These are phyloP conservation scores for Amphiprion percula DNA, from an alignment of 2,113 vertebrate genomes.

Conservation along the genomic window DNA sequence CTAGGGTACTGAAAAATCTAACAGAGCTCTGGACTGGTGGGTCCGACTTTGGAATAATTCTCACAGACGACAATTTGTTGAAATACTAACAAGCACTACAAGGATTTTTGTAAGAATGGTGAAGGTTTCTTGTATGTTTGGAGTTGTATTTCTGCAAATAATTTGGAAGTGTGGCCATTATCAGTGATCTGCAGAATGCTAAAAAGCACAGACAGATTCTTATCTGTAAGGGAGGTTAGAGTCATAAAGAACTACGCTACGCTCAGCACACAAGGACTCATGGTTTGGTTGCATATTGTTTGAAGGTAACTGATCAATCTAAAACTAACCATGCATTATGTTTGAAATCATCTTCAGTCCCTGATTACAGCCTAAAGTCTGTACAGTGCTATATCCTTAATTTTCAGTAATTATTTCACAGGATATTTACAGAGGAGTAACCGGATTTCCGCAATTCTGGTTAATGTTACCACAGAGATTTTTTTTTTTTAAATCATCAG, in stretches of 20 bases:
- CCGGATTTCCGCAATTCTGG: no score
- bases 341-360: no score
- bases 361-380: no score
- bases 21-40: conserved; percentile 7
- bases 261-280: neutral
- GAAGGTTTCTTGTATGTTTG: neutral
- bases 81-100: neutral
- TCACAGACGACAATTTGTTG: conserved; percentile 15
- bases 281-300: neutral
- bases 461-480: no score
- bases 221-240: neutral
- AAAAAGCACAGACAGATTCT: no score
- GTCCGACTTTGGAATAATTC: conserved; percentile 8
- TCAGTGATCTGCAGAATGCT: no score
- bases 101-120: neutral
- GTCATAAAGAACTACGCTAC: neutral
- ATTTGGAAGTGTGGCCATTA: neutral
- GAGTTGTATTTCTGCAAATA: conserved; percentile 1
- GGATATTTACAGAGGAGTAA: no score
- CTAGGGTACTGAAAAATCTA: conserved; percentile 3
- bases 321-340: no score
- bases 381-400: no score
- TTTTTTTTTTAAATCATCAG: no score
- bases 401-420: no score
- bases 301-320: no score